Evolutionary conservation across 2,888 invertebrate species (phyloP), one percentile per base, ranked within the genome.

Genomic region (Acronicta psi): DNA sequence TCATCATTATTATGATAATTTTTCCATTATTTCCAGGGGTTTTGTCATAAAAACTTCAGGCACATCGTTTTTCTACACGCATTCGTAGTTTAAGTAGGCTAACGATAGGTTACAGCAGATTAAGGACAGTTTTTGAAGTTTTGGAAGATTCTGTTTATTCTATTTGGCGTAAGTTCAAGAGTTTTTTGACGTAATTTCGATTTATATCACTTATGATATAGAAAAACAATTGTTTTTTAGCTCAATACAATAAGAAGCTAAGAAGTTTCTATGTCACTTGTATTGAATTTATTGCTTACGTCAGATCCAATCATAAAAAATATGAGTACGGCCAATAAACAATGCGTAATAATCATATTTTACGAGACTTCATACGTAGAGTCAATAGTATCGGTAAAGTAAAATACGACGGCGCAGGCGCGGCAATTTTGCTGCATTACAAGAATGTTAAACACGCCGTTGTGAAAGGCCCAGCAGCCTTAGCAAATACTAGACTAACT

Each of bases 381-480:
- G 23, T 42, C 11, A 31, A 37, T 18, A 55, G 47, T 31, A 36
- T 20, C 37, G 5, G 36, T 44, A 31, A 64, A 66, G 67, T 49
- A 64, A 52, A 49, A 44, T 43, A 37, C 25, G 44, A n/a, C 16
- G 9, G 53, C 25, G 41, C 47, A 73, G 68, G 66, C 77, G 58
- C 64, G 69, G 58, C 61, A 52, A 58, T 70, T 72, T 56, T 66
- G 67, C 65, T 72, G 61, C 57, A 62, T 71, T 64, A 61, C 62
- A 75, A 77, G 84, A 83, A 88, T 87, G 80, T 72, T 59, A 79
- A 79, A 64, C 75, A 81, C 81, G 77, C 77, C 67, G 84, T 84
- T 81, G 85, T 86, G 87, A 88, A 87, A 87, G 87, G 87, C 75
- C 59, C 42, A 58, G 53, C 65, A 61, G 78, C 71, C 69, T 75